Percentiles rank a stretch among this genome's conserved stretches.
Conservation (phyloP, 1,140 invertebrate genomes). For the Odontomachus brunneus region DNA sequence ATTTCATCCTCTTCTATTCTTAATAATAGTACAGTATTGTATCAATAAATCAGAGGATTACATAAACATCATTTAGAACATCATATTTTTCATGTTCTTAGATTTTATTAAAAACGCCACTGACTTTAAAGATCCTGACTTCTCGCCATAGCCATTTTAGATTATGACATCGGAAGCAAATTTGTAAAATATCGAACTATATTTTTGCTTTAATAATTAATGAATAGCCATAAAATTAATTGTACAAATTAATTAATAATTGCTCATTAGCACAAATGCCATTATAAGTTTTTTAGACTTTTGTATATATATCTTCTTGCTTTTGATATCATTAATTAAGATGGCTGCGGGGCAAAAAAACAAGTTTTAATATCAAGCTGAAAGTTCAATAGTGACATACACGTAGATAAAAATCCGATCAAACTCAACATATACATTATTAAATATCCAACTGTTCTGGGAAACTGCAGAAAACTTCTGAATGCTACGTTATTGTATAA, state of each 20-base stretch:
- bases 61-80: neutral
- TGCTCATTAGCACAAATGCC: too few species aligned
- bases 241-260: too few species aligned
- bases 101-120: slow-evolving; percentile 2
- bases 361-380: slow-evolving; percentile 7
- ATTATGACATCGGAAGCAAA: too few species aligned
- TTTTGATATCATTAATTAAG: too few species aligned
- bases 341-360: too few species aligned
- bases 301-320: too few species aligned
- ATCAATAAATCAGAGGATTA: slow-evolving; percentile 16
- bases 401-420: slow-evolving; percentile 31
- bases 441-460: slow-evolving; percentile 17
- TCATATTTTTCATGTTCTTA: neutral
- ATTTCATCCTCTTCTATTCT: neutral
- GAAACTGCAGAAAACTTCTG: neutral
- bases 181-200: too few species aligned
- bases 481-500: neutral
- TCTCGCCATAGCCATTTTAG: too few species aligned
- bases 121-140: neutral
- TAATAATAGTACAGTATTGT: slow-evolving; percentile 17
- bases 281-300: too few species aligned
- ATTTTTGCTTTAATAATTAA: too few species aligned
- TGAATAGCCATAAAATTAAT: too few species aligned
- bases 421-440: slow-evolving; percentile 48
- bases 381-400: slow-evolving; percentile 22